Evolutionary conservation across 2,888 invertebrate genomes (phyloP), one percentile per base, ranked within the genome.

Genomic region (Tridacna gigas): DNA sequence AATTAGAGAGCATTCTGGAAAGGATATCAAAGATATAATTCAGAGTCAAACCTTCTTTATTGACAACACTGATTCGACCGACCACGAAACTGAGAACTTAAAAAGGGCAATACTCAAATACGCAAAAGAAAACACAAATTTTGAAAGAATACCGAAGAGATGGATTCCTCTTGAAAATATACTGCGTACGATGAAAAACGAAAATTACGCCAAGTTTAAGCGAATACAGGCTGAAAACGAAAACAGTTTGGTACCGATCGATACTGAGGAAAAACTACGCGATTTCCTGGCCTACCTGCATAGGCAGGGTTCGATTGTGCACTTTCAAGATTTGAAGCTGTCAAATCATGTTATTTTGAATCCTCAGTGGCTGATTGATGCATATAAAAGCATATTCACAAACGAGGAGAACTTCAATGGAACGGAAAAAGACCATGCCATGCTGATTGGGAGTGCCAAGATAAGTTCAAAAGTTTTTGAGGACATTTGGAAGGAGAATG

Each of bases 351-450:
- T 82, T 15, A 48, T 82, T 18, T 61, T 82, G 15, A 63, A 82
- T 26, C 74, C 77, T 3, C 74, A 82, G 47, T 82, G 67, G 60
- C 60, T 82, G 0, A 78, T 77, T 12, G 82, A 82, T 74, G 82
- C 82, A 60, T 82, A 78, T 22, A 82, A 78, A 74, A 78, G 78
- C 25, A 66, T 82, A 7, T 25, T 82, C 2, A 78, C 82, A 61
- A 61, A 74, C 26, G 56, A 61, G n/a, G 56, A 56, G 63, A 78
- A 74, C 25, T 82, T 74, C 45, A 61, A 60, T 20, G 48, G 28
- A 18, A 26, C 45, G 0, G 13, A 74, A 4, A n/a, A 13, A 7
- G 37, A 74, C 4, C 56, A 74, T 51, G 48, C 47, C 0, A 28
- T 56, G 9, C 67, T 82, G 12, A 28, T 25, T 47, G 61, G 20